Conservation (phyloP, 1,140 invertebrate genomes). For the Eubasilissa regina region DNA sequence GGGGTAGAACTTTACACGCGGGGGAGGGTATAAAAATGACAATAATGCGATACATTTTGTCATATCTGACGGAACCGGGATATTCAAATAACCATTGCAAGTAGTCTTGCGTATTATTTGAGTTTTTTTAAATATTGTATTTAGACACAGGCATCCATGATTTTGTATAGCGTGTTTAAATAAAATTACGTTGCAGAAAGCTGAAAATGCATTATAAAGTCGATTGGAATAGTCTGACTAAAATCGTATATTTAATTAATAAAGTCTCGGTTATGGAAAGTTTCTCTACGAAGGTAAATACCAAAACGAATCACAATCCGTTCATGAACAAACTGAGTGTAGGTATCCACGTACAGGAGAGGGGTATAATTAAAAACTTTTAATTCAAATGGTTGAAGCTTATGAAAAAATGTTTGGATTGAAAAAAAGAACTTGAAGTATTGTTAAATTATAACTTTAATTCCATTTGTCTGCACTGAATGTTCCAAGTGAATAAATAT, state of each 20-base stretch:
- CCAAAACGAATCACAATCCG: conserved; percentile 6
- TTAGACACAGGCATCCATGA: no score
- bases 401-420: conserved; percentile 19
- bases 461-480: no score
- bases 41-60: conserved; percentile 37
- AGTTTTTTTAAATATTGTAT: no score
- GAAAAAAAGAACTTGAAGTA: background rate
- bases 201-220: no score
- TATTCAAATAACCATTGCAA: conserved; percentile 3
- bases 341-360: conserved; percentile 7
- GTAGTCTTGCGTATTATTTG: background rate
- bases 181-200: no score
- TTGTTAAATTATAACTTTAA: background rate
- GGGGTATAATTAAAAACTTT: conserved; percentile 30
- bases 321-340: background rate
- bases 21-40: background rate
- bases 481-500: no score
- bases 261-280: background rate
- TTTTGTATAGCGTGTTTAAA: no score
- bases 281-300: background rate
- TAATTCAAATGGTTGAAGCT: conserved; percentile 28
- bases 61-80: conserved; percentile 38
- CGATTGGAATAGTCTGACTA: no score
- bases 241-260: background rate
- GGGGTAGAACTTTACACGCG: background rate